Evolutionary conservation across 2,113 vertebrate genomes (phyloP).

Genomic region (Neotoma lepida): DNA sequence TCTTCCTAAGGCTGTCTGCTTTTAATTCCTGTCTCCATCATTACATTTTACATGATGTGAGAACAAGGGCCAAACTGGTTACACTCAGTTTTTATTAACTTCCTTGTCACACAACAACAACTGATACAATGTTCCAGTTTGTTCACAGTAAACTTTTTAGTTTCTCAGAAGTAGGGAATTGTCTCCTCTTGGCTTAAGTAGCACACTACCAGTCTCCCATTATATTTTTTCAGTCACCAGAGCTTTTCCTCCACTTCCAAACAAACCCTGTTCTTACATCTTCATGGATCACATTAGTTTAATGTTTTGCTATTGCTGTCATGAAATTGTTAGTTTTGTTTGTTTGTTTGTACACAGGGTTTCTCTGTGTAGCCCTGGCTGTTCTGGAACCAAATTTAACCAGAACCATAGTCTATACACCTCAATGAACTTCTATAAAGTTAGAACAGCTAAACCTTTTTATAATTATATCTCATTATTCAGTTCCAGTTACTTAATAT

Average conservation of each 20-base stretch:
- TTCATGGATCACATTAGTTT: slow-evolving; percentile 20
- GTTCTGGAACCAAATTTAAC: no score
- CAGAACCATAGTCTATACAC: no score
- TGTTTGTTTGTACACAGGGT: no score
- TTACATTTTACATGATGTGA: no score
- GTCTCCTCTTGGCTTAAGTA: background rate
- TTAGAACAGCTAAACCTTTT: no score
- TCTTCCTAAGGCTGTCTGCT: background rate
- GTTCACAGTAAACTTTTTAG: background rate
- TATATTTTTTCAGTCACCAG: background rate
- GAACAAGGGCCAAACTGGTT: background rate
- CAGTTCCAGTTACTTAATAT: no score
- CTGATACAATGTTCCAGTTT: background rate
- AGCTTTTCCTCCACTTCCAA: slow-evolving; percentile 20
- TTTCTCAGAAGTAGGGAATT: slow-evolving; percentile 32
- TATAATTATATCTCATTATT: no score
- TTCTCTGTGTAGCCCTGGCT: no score
- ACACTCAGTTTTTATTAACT: slow-evolving; percentile 9
- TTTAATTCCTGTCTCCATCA: background rate
- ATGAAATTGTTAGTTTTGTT: no score
- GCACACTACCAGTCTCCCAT: background rate
- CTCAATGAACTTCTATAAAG: no score
- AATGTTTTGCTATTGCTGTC: background rate
- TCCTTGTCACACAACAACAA: background rate
- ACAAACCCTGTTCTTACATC: slow-evolving; percentile 39